Evolutionary conservation across 2,888 invertebrate species (phyloP), one percentile per base, ranked within the genome.

Genomic region (Rosalia funebris): DNA sequence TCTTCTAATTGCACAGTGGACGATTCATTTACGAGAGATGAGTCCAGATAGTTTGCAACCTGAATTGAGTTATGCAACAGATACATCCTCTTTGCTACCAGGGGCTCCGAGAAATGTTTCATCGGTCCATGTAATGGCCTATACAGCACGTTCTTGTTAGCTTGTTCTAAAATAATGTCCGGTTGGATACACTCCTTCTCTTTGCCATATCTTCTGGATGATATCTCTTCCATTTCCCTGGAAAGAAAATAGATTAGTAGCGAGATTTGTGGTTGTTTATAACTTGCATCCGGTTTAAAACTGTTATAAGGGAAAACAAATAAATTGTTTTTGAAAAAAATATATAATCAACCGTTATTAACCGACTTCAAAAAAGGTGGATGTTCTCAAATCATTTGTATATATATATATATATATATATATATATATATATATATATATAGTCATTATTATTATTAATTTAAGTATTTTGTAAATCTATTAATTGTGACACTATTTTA

Each of bases 1-100:
- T 71, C 67, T 61, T 73, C 71, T 11, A 69, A 52, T 56, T 60
- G 65, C 0, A 71, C 71, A n/a, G 65, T 61, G 44, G 56, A 64
- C n/a, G 42, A 45, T 1, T n/a, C 34, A 19, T 60, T 16, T 73
- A 86, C 88, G 75, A 90, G 89, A 48, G 7, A 17, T 37, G 56
- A 59, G 25, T 69, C 65, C 2, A 55, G 46, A 0, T 88, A 84
- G 52, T 89, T 87, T 34, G 87, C 84, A 7, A 92, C 87, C 71
- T 91, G 90, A 25, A 92, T 85, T 60, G 90, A 91, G 70, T 92
- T 89, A 69, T 91, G 89, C 5, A 91, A 85, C 10, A 91, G 84
- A 71, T 86, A 91, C 46, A 91, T 84, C 37, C 90, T 83, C 36
- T 88, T 86, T 0, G 87, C 83, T 34, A 86, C 84, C 12, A 92